A percentile compares a stretch with the other conserved stretches of the same genome.
Conservation (phyloP, 2,113 vertebrate species). For the Neomonachus schauinslandi region DNA sequence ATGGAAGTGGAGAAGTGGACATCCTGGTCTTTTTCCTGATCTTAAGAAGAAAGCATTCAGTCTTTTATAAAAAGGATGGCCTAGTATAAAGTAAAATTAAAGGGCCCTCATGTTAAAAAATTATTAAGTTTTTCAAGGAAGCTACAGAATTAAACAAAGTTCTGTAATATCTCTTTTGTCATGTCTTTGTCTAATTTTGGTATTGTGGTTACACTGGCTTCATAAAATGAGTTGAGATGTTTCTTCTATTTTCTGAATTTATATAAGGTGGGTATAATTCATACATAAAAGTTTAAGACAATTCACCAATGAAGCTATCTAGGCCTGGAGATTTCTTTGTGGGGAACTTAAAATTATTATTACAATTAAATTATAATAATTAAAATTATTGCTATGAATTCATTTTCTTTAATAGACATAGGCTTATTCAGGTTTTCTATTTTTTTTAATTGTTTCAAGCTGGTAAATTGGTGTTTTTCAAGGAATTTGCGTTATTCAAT, state of each 20-base stretch:
- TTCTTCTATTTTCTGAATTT: constrained; percentile 19
- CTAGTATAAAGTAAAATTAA: neutral
- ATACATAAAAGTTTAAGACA: neutral
- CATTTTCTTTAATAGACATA: neutral
- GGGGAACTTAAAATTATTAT: neutral
- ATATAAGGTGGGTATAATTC: neutral
- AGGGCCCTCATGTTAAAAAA: neutral
- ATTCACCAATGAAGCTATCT: neutral
- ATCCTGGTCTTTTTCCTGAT: neutral
- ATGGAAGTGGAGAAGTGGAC: neutral
- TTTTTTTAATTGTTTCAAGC: neutral
- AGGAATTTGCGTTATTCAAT: neutral
- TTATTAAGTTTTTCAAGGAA: neutral
- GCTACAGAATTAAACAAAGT: neutral
- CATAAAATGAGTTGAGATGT: neutral
- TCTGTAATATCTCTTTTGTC: neutral
- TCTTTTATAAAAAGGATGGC: neutral
- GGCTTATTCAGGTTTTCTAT: neutral
- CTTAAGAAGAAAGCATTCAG: neutral
- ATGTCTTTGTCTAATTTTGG: neutral
- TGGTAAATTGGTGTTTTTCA: neutral
- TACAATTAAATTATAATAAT: neutral
- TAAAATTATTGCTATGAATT: neutral
- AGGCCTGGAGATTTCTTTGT: neutral
- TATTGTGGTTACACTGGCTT: neutral